Conservation (phyloP, 2,888 invertebrate genomes). For the Conus canariensis region DNA sequence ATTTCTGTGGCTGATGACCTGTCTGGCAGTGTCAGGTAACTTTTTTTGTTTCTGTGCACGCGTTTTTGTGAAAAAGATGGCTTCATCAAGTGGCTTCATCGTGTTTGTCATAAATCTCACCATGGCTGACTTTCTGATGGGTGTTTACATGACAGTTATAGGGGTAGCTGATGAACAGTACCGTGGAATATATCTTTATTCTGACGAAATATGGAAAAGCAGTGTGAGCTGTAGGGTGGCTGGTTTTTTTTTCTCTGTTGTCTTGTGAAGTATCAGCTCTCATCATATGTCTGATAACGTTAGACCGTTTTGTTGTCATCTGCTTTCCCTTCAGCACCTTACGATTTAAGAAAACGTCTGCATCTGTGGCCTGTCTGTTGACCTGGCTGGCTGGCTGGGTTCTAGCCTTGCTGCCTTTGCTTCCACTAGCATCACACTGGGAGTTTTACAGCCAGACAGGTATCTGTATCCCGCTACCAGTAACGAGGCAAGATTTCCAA, state of each 20-base stretch:
- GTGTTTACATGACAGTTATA: neutral
- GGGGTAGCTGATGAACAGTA: slow-evolving; percentile 6
- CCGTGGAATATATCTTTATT: neutral
- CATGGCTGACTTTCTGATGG: slow-evolving; percentile 21
- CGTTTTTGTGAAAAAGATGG: neutral
- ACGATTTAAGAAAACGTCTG: neutral
- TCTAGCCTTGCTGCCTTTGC: neutral
- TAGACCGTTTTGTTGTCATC: slow-evolving; percentile 7
- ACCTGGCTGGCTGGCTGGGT: neutral
- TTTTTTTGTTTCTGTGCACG: neutral
- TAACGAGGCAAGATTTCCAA: neutral
- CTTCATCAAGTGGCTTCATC: slow-evolving; percentile 11
- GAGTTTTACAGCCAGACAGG: slow-evolving; percentile 19
- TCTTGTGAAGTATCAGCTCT: slow-evolving; percentile 19
- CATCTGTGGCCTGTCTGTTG: neutral
- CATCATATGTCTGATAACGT: neutral
- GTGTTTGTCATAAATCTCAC: slow-evolving; percentile 13
- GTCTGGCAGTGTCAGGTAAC: neutral
- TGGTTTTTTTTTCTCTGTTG: neutral
- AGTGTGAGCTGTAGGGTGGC: neutral
- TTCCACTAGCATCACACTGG: neutral
- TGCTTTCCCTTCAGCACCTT: slow-evolving; percentile 1
- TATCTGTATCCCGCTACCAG: slow-evolving; percentile 11
- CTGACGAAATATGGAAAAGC: neutral
- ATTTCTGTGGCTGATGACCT: slow-evolving; percentile 2